Evolutionary conservation across 1,140 invertebrate genomes (phyloP).

Genomic region (Papilio polytes): DNA sequence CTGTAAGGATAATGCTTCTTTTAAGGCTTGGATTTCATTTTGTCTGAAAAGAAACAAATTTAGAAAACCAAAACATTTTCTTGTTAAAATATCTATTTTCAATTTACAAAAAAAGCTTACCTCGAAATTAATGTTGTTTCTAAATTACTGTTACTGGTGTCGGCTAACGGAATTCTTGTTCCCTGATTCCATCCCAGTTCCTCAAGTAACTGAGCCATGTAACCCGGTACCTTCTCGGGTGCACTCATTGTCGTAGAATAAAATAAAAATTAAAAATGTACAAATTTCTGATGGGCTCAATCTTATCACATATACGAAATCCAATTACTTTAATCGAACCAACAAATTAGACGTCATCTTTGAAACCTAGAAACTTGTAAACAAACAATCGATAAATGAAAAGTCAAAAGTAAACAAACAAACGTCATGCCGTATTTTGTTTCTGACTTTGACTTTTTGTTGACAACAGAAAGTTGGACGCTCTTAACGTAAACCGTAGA

Average conservation of each 20-base stretch:
- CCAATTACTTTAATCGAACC: constrained; percentile 38
- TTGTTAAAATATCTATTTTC: not conserved
- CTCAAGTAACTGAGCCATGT: constrained; percentile 86
- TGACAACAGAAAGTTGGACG: not conserved
- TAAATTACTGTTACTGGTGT: constrained; percentile 87
- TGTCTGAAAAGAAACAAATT: constrained; percentile 59
- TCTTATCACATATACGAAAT: not conserved
- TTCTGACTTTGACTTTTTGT: too few species aligned
- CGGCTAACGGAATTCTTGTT: constrained; percentile 89
- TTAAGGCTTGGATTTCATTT: constrained; percentile 77
- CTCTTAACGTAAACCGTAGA: not conserved
- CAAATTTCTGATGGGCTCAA: not conserved
- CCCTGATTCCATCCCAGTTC: constrained; percentile 89
- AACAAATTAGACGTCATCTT: constrained; percentile 54
- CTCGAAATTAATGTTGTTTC: constrained; percentile 81
- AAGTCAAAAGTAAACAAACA: constrained; percentile 15
- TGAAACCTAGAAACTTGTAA: constrained; percentile 46
- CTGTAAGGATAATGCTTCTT: constrained; percentile 70
- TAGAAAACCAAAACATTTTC: not conserved
- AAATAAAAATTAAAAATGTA: constrained; percentile 13
- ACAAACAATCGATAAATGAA: constrained; percentile 40
- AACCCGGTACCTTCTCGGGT: constrained; percentile 56
- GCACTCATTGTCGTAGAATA: constrained; percentile 53
- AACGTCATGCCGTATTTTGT: constrained; percentile 6
- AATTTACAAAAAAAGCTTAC: constrained; percentile 47